A percentile compares a stretch with the other conserved stretches of the same genome.
phyloP scores from a whole-genome alignment of 2,888 invertebrate species.

The Coecobrya sp. region DNA sequence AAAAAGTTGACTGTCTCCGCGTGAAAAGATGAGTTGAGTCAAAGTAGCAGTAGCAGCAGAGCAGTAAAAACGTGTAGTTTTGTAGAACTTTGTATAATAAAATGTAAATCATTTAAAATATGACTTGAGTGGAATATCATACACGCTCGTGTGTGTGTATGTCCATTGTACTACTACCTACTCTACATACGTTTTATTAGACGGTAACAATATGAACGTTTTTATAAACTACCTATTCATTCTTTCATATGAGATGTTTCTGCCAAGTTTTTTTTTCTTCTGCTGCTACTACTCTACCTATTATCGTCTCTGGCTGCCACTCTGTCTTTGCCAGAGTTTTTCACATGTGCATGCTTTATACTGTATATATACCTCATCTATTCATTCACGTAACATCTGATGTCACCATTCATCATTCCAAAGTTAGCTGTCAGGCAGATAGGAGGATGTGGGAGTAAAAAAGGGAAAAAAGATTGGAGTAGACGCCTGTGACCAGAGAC shows the following conservation, averaged over 20 bases:
- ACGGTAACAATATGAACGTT: slow-evolving; percentile 16
- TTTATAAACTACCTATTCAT: background rate
- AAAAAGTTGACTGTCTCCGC: slow-evolving; percentile 16
- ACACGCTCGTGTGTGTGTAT: background rate
- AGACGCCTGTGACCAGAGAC: background rate
- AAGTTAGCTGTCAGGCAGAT: slow-evolving; percentile 37
- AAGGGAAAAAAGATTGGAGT: slow-evolving; percentile 24
- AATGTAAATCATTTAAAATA: slow-evolving; percentile 42
- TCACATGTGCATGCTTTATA: slow-evolving; percentile 4
- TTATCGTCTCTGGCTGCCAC: slow-evolving; percentile 26
- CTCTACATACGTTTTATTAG: background rate
- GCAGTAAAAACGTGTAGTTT: slow-evolving; percentile 28
- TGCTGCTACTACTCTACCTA: background rate
- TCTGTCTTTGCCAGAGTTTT: background rate
- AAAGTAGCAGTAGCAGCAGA: background rate
- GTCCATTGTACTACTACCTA: background rate
- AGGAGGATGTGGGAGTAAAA: slow-evolving; percentile 6
- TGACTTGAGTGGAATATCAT: background rate
- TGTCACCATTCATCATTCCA: slow-evolving; percentile 71
- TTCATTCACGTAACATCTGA: slow-evolving; percentile 68
- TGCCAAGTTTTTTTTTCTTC: slow-evolving; percentile 41
- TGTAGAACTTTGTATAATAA: slow-evolving; percentile 3
- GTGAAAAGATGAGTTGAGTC: background rate
- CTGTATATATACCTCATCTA: slow-evolving; percentile 52
- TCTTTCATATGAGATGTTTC: slow-evolving; percentile 1